Evolutionary conservation across 2,888 invertebrate species (phyloP).

Genomic region (Diarsia dahlii): DNA sequence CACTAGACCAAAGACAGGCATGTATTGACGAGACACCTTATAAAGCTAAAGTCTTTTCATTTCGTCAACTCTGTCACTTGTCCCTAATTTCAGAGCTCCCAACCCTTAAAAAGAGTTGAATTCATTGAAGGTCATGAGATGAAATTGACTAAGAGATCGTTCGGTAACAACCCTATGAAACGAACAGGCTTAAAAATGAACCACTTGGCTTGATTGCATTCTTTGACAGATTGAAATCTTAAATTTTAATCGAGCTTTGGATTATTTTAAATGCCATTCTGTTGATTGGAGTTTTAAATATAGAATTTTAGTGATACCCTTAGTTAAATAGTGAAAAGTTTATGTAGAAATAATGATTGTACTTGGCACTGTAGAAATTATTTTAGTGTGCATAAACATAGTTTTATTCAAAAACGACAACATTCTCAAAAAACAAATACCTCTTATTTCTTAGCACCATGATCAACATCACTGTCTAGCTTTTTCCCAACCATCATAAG

Average conservation of each 20-base stretch:
- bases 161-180: conserved; percentile 1
- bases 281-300: neutral
- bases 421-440: neutral
- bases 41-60: no score
- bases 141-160: conserved; percentile 25
- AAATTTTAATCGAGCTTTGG: conserved; percentile 43
- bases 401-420: neutral
- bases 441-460: neutral
- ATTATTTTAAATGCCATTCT: conserved; percentile 16
- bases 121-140: conserved; percentile 41
- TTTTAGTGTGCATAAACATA: neutral
- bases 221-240: conserved; percentile 15
- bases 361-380: no score
- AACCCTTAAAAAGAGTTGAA: conserved; percentile 23
- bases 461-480: no score
- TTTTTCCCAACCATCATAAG: no score
- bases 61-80: neutral
- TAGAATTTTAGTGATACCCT: neutral
- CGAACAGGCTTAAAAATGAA: conserved; percentile 40
- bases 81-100: conserved; percentile 1
- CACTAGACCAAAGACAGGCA: no score
- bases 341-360: neutral
- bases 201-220: conserved; percentile 51
- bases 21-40: no score
- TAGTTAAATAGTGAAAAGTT: neutral